Conservation (phyloP, 1,140 invertebrate species). For the Heliconius himera region DNA sequence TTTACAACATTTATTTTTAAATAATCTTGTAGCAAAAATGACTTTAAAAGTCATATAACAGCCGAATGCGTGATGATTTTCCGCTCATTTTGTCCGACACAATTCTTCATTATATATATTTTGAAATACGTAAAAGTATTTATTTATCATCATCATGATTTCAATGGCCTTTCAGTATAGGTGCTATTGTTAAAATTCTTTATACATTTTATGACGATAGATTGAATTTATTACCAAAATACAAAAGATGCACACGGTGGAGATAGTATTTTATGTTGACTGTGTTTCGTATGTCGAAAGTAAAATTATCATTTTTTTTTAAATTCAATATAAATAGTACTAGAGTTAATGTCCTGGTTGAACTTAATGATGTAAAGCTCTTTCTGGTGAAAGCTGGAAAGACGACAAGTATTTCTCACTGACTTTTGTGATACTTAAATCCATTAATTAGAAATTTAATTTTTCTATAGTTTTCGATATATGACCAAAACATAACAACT, state of each 20-base stretch:
- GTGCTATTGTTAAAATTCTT: background rate
- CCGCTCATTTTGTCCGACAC: background rate
- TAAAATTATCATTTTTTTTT: background rate
- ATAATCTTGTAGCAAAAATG: background rate
- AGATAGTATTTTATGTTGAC: background rate
- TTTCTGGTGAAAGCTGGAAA: no score
- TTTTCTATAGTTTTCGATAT: no score
- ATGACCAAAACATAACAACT: no score
- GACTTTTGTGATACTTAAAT: no score
- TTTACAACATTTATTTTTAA: background rate
- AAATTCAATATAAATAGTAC: no score
- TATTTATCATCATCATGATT: background rate
- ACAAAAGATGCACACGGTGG: background rate
- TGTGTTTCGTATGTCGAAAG: background rate
- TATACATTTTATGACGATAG: background rate
- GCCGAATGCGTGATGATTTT: background rate
- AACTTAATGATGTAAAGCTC: no score
- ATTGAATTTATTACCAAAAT: background rate
- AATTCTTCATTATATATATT: background rate
- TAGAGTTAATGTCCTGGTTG: no score
- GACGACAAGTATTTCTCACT: no score
- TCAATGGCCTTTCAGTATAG: background rate
- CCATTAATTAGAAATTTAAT: no score
- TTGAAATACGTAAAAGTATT: background rate
- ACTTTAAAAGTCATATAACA: background rate